phyloP scores from a whole-genome alignment of 37 sponge, comb jelly and placozoan genomes.

The Crambe crambe region DNA sequence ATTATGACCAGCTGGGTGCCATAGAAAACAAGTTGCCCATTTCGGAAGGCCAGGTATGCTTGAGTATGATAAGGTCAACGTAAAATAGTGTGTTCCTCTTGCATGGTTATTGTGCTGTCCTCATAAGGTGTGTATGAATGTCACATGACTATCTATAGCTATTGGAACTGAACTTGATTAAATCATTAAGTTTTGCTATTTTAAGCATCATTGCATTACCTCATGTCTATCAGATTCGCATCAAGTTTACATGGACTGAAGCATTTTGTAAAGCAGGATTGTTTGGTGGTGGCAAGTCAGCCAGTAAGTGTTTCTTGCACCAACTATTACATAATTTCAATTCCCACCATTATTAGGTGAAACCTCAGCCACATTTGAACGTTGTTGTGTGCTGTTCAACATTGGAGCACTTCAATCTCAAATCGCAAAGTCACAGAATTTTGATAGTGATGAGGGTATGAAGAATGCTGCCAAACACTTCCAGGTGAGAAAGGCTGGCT shows the following conservation, averaged over 20 bases:
- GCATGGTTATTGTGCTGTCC: too few species aligned
- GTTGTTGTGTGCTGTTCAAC: constrained; percentile 94
- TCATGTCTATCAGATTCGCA: constrained; percentile 86
- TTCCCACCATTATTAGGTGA: constrained; percentile 48
- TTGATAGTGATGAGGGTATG: constrained; percentile 90
- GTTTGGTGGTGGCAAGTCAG: constrained; percentile 66
- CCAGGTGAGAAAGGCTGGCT: constrained; percentile 55
- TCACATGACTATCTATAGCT: not conserved
- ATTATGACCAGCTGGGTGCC: constrained; percentile 88
- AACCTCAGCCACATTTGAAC: constrained; percentile 77
- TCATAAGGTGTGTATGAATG: not conserved
- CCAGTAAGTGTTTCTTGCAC: constrained; percentile 44
- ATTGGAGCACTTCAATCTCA: constrained; percentile 83
- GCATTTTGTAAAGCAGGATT: constrained; percentile 79
- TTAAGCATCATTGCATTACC: too few species aligned
- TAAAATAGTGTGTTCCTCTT: too few species aligned
- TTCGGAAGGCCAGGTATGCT: constrained; percentile 86
- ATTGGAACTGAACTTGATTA: too few species aligned
- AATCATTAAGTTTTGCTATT: too few species aligned
- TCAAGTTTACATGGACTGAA: constrained; percentile 94
- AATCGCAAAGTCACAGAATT: constrained; percentile 91
- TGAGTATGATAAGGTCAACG: too few species aligned
- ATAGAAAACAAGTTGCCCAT: constrained; percentile 93
- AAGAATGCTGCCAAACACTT: constrained; percentile 90
- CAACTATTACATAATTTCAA: not conserved